Percentiles rank a stretch among this genome's conserved stretches.
These are phyloP conservation scores for Caradrina clavipalpis DNA, from an alignment of 2,888 invertebrate species.

Conservation along the genomic window DNA sequence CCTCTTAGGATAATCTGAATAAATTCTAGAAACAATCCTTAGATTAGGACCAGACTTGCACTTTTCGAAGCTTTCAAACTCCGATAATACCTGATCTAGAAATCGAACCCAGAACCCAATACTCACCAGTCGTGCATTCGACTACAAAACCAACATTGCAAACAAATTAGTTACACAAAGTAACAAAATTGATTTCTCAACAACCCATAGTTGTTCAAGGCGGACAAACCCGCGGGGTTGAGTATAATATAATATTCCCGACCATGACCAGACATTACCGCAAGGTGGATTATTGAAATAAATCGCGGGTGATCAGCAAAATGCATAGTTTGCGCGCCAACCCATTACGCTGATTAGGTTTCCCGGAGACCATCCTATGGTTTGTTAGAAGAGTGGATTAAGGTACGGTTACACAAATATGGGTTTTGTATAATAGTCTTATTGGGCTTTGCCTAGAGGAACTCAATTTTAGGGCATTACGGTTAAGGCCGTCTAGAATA, in stretches of 20 bases:
- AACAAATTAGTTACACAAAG: background rate
- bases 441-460: no score
- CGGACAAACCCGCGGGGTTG: conserved; percentile 46
- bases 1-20: no score
- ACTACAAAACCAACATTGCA: no score
- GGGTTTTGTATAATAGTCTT: conserved; percentile 2
- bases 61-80: no score
- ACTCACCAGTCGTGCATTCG: no score
- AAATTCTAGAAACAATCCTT: no score
- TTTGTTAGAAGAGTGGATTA: conserved; percentile 53
- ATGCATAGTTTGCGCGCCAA: conserved; percentile 76
- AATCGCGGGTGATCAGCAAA: conserved; percentile 82
- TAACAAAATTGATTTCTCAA: conserved; percentile 45
- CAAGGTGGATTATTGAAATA: conserved; percentile 81
- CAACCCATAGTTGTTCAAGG: conserved; percentile 31
- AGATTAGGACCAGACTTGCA: no score
- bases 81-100: no score
- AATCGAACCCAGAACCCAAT: no score
- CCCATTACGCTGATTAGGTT: conserved; percentile 82
- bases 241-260: conserved; percentile 71
- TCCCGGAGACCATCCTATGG: conserved; percentile 57
- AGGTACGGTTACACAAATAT: conserved; percentile 22
- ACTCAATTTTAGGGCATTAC: no score
- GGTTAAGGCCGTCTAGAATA: no score
- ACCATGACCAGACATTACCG: conserved; percentile 69